These are phyloP conservation scores for Echinops telfairi DNA, from an alignment of 2,113 vertebrate genomes.

Conservation along the genomic window DNA sequence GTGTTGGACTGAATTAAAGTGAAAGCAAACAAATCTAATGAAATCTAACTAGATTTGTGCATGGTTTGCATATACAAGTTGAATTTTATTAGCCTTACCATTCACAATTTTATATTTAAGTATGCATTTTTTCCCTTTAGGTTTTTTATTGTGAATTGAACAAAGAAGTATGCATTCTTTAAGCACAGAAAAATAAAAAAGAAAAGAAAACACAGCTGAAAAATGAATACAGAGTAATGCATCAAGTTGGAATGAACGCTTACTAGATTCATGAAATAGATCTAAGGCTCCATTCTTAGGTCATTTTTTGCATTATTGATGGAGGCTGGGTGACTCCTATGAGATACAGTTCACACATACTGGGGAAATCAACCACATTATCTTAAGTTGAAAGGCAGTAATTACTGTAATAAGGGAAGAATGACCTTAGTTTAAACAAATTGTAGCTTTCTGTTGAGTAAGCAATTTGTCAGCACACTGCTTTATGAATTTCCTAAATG, in stretches of 20 bases:
- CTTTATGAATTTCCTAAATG: conserved; percentile 19
- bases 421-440: conserved; percentile 69
- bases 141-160: too few relatives aligned
- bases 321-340: conserved; percentile 15
- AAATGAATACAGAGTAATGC: neutral
- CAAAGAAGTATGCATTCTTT: neutral
- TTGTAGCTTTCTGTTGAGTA: conserved; percentile 39
- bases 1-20: neutral
- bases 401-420: conserved; percentile 67
- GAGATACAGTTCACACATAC: conserved; percentile 12
- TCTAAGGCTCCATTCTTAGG: neutral
- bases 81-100: conserved; percentile 29
- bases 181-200: neutral
- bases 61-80: neutral
- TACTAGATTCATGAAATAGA: conserved; percentile 4
- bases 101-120: neutral
- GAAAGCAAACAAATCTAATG: conserved; percentile 20
- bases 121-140: neutral
- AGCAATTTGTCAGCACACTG: conserved; percentile 61
- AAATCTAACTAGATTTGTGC: neutral
- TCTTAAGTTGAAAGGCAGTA: conserved; percentile 67
- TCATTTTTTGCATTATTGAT: conserved; percentile 55
- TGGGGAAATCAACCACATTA: conserved; percentile 62
- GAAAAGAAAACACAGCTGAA: conserved; percentile 18
- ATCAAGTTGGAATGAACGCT: neutral